Conservation (phyloP, 2,113 vertebrate species). For the Carassius gibelio region DNA sequence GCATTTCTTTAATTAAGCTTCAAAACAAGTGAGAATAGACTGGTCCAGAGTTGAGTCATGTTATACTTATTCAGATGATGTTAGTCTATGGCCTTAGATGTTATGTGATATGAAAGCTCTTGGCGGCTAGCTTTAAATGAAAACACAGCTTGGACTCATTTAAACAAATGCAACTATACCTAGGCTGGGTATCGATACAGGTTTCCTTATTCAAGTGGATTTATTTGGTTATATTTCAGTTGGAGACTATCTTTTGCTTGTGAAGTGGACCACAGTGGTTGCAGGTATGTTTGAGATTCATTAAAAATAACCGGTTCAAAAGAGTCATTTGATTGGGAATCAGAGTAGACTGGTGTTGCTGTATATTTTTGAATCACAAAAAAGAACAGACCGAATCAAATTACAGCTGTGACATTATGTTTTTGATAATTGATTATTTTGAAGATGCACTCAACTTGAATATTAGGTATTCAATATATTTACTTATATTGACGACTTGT, state of each 20-base stretch:
- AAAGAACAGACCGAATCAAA: background rate
- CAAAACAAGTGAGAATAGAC: slow-evolving; percentile 64
- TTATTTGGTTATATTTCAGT: background rate
- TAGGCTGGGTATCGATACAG: background rate
- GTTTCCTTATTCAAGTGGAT: slow-evolving; percentile 1
- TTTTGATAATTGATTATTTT: background rate
- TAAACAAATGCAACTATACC: slow-evolving; percentile 58
- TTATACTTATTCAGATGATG: slow-evolving; percentile 53
- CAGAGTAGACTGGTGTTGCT: background rate
- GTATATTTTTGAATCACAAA: background rate
- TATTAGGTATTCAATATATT: too few relatives aligned
- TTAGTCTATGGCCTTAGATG: slow-evolving; percentile 35
- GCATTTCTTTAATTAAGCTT: slow-evolving; percentile 66
- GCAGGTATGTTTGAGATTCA: too few relatives aligned
- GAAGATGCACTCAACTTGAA: too few relatives aligned
- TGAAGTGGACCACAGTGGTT: background rate
- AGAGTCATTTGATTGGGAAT: background rate
- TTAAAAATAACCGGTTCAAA: background rate
- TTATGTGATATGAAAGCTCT: slow-evolving; percentile 40
- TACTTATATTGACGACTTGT: too few relatives aligned
- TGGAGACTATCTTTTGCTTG: background rate
- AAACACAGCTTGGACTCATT: slow-evolving; percentile 65
- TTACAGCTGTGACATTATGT: background rate
- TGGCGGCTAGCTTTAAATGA: slow-evolving; percentile 18
- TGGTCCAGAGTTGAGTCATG: slow-evolving; percentile 43